phyloP scores from a whole-genome alignment of 2,113 vertebrate species.

The Triplophysa dalaica region DNA sequence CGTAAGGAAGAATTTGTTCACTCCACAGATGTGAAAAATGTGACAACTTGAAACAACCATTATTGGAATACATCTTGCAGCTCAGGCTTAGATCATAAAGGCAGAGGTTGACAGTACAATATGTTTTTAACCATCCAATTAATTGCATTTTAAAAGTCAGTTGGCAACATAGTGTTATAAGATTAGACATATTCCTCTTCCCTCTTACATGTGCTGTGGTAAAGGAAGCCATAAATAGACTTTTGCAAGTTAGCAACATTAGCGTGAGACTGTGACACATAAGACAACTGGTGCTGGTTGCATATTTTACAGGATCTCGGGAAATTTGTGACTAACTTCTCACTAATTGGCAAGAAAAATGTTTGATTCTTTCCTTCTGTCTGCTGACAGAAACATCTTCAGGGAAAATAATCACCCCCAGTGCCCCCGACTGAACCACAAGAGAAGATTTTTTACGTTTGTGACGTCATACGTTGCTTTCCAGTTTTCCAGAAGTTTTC shows the following conservation, averaged over 20 bases:
- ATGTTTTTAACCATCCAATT: constrained; percentile 47
- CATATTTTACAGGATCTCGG: constrained; percentile 51
- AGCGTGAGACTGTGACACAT: constrained; percentile 53
- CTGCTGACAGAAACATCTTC: not conserved
- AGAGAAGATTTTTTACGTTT: not conserved
- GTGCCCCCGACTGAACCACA: not conserved
- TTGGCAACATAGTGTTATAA: constrained; percentile 12
- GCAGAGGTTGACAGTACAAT: constrained; percentile 25
- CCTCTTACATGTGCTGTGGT: constrained; percentile 42
- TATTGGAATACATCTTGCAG: not conserved
- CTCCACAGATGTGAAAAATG: not conserved
- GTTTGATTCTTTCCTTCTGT: constrained; percentile 35
- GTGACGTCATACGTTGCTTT: not conserved
- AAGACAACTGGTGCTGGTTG: constrained; percentile 48
- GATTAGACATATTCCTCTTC: constrained; percentile 36
- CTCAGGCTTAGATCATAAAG: constrained; percentile 23
- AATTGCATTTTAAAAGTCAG: constrained; percentile 32
- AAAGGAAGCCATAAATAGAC: constrained; percentile 59
- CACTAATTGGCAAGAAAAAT: constrained; percentile 53
- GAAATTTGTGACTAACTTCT: constrained; percentile 49
- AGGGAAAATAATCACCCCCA: not conserved
- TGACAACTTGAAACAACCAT: not conserved
- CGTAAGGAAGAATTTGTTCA: no score
- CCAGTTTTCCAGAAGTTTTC: not conserved
- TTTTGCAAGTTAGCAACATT: constrained; percentile 41